These are phyloP conservation scores for Podargus strigoides DNA, from an alignment of 2,797 vertebrate genomes.

Conservation along the genomic window DNA sequence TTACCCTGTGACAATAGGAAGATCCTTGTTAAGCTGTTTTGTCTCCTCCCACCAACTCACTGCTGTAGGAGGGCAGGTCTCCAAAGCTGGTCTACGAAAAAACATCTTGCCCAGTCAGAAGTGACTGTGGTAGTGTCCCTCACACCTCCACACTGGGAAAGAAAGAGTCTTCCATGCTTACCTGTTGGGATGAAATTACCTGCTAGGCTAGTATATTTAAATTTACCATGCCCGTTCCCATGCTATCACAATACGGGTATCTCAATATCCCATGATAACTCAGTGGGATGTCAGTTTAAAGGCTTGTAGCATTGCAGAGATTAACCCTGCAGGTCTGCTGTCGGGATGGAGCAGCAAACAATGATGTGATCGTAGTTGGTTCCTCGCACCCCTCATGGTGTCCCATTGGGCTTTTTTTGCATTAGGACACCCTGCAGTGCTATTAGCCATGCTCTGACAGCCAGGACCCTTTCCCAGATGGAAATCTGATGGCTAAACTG, in stretches of 20 bases:
- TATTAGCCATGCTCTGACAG: neutral
- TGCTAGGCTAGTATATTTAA: neutral
- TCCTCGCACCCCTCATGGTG: neutral
- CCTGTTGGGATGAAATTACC: neutral
- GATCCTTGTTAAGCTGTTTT: neutral
- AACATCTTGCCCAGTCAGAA: neutral
- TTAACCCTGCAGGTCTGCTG: neutral
- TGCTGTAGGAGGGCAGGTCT: neutral
- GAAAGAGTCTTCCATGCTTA: neutral
- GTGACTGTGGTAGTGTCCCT: neutral
- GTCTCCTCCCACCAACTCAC: neutral
- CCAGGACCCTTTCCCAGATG: neutral
- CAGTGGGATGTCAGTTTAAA: neutral
- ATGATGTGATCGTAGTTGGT: neutral
- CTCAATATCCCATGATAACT: neutral
- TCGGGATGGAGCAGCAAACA: neutral
- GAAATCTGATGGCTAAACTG: neutral
- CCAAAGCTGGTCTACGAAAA: neutral
- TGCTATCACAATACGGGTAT: neutral
- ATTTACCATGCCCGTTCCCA: neutral
- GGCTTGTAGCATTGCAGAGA: neutral
- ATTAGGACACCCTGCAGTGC: fast-evolving
- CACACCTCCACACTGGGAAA: neutral
- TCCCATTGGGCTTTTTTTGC: neutral
- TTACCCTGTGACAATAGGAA: neutral